phyloP scores from a whole-genome alignment of 2,797 vertebrate genomes.

The Bufotes viridis region DNA sequence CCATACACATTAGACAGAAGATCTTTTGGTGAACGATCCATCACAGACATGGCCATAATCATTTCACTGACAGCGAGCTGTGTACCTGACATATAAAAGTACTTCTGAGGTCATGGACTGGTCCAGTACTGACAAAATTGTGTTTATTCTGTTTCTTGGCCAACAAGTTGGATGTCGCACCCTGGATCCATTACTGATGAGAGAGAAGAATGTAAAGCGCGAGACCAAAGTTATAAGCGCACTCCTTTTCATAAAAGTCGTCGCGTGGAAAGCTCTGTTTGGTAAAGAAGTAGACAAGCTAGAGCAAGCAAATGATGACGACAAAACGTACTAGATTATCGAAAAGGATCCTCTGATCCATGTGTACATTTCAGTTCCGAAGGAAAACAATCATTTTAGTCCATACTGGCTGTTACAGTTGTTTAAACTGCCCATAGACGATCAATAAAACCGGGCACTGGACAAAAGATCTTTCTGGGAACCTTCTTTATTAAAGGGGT shows the following conservation, averaged over 20 bases:
- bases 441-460: no score
- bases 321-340: constrained; percentile 94
- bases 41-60: no score
- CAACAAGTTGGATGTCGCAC: constrained; percentile 88
- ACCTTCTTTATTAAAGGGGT: no score
- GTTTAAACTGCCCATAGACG: no score
- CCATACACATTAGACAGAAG: no score
- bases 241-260: constrained; percentile 91
- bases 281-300: constrained; percentile 94
- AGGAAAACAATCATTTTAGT: constrained; percentile 78
- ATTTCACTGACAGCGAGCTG: no score
- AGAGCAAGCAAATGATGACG: constrained; percentile 96
- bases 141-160: constrained; percentile 92
- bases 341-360: constrained; percentile 94
- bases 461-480: no score
- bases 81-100: no score
- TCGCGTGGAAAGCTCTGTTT: constrained; percentile 89
- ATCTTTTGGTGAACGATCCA: no score
- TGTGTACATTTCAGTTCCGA: constrained; percentile 90
- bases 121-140: constrained; percentile 97
- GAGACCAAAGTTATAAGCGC: constrained; percentile 94
- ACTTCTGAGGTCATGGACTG: no score
- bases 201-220: constrained; percentile 87
- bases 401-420: no score
- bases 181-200: constrained; percentile 87